Conservation (phyloP, 2,113 vertebrate species). For the Oreocharis arfaki region DNA sequence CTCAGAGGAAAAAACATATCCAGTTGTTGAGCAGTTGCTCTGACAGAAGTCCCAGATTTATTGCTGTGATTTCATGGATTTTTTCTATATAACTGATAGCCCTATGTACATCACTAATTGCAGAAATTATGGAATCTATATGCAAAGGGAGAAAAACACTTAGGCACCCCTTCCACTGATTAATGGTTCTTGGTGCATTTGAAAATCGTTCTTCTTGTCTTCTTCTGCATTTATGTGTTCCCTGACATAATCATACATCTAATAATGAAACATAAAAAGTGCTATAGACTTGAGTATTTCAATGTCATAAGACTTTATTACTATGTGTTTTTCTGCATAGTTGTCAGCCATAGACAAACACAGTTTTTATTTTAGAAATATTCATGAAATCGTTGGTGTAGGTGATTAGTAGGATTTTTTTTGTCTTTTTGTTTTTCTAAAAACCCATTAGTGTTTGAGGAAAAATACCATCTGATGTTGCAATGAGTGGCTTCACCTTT, state of each 20-base stretch:
- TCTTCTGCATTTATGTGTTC: neutral
- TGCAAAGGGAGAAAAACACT: neutral
- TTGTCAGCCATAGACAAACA: neutral
- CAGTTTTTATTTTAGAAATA: neutral
- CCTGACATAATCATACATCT: neutral
- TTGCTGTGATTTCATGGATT: neutral
- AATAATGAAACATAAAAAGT: neutral
- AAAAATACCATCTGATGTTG: conserved; percentile 48
- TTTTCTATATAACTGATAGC: neutral
- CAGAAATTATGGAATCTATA: neutral
- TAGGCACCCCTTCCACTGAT: neutral
- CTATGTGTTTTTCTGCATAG: neutral
- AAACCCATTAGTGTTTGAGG: neutral
- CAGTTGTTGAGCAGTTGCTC: neutral
- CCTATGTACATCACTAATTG: neutral
- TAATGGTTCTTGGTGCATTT: neutral
- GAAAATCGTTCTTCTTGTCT: neutral
- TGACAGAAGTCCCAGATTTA: neutral
- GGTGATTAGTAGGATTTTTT: neutral
- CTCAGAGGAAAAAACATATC: neutral
- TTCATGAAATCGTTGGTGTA: neutral
- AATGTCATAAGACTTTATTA: neutral
- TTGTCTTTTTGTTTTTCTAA: neutral
- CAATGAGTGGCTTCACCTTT: conserved; percentile 25
- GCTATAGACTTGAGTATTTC: neutral